A percentile compares a stretch with the other conserved stretches of the same genome.
Conservation (phyloP, 2,888 invertebrate species). For the Tetranychus piercei region DNA sequence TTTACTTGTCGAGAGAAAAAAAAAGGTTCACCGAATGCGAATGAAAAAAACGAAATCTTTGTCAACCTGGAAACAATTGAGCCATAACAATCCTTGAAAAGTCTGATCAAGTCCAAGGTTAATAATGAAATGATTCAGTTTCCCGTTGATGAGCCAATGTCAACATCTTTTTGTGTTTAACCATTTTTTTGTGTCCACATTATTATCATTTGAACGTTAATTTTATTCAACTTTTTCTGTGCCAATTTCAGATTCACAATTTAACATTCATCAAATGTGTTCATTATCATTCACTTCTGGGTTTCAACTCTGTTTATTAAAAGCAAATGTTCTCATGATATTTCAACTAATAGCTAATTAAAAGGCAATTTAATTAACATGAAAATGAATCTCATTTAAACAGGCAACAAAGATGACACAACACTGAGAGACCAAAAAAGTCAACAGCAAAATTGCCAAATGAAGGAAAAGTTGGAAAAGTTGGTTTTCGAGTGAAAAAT, state of each 20-base stretch:
- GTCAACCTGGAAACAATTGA: background rate
- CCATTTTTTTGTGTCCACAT: background rate
- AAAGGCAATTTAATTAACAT: background rate
- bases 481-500: too few species aligned
- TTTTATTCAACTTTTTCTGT: background rate
- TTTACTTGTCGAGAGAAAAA: too few species aligned
- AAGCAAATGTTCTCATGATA: background rate
- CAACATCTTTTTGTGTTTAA: background rate
- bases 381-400: too few species aligned
- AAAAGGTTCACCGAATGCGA: too few species aligned
- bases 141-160: background rate
- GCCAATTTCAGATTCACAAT: background rate
- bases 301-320: background rate
- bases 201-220: background rate
- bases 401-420: too few species aligned
- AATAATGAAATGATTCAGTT: background rate
- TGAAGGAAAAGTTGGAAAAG: too few species aligned
- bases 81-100: slow-evolving; percentile 4
- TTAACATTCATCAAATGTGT: background rate
- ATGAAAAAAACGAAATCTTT: background rate
- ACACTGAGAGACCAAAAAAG: too few species aligned
- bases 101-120: background rate
- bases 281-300: background rate
- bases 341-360: background rate
- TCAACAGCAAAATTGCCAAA: too few species aligned